Evolutionary conservation across 2,888 invertebrate species (phyloP).

Genomic region (Ophion ventricosus): DNA sequence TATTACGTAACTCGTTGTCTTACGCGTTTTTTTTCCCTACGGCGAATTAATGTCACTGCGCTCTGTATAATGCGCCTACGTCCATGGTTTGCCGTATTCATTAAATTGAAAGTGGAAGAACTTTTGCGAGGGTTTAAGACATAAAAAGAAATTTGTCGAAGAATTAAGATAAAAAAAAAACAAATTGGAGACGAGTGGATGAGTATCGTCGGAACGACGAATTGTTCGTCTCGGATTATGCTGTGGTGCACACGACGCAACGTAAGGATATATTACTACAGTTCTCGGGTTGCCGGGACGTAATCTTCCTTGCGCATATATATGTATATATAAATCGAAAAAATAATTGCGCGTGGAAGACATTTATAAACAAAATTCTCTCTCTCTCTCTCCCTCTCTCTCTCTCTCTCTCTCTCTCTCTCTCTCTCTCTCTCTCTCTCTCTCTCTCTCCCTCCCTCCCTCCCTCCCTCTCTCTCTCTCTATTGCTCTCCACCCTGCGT

Average conservation of each 20-base stretch:
- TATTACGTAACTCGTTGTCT: conserved; percentile 36
- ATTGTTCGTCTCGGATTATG: conserved; percentile 5
- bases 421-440: no score
- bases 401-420: no score
- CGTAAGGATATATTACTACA: conserved; percentile 41
- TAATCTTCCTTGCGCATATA: conserved; percentile 51
- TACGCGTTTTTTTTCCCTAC: conserved; percentile 13
- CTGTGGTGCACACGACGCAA: not conserved
- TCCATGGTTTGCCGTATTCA: no score
- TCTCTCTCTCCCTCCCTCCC: no score
- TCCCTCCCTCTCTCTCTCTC: no score
- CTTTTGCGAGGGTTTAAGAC: no score
- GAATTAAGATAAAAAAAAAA: not conserved
- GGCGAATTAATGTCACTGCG: conserved; percentile 24
- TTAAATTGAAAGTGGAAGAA: no score
- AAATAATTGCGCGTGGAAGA: no score
- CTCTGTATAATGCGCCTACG: conserved; percentile 1
- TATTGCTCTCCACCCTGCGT: no score
- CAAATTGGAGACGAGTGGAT: not conserved
- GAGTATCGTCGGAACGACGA: conserved; percentile 3
- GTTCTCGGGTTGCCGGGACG: conserved; percentile 50
- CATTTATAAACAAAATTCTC: no score
- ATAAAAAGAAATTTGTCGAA: conserved; percentile 3
- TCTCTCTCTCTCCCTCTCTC: no score
- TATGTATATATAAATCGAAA: conserved; percentile 56